Evolutionary conservation across 2,113 vertebrate species (phyloP), one percentile per base, ranked within the genome.

Genomic region (Monopterus albus): DNA sequence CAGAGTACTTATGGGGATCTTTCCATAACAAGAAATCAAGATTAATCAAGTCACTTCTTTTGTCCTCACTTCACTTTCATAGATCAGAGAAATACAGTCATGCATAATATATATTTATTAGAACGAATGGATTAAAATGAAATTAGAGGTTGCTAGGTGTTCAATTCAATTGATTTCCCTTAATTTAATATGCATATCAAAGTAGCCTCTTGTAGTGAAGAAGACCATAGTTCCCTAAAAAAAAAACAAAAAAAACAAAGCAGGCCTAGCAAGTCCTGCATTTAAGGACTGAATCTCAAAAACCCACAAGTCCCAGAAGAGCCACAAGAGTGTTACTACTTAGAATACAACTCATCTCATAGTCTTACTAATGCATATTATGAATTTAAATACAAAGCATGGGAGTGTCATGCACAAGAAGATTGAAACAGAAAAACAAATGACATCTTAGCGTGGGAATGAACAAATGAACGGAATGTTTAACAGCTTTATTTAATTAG

Each of bases 401-500:
- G 15, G 17, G 7, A 6, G 5, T 15, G 43, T 47, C 8, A 42
- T 9, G n/a, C 20, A 57, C 5, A 46, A 12, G 15, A 46, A 49
- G 39, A 11, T 3, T 2, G 31, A 79, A 66, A 45, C 2, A 20
- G 25, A 78, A 63, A 63, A 17, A 53, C 57, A 25, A 67, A 52
- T 21, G 13, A 46, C 28, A 66, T 69, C 59, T 65, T 23, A 25
- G 28, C 15, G 45, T 42, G 25, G 69, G 58, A 81, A n/a, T n/a
- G n/a, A n/a, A n/a, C n/a, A n/a, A n/a, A n/a, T n/a, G n/a, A 82
- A 78, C 33, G 51, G 52, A 71, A 69, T 82, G 64, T 79, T 85
- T 61, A 57, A 31, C 65, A 82, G 78, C 62, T 63, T 77, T 50
- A 79, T 87, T 87, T 88, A 84, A 92, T 77, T 85, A 60, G 65